Percentiles rank a stretch among this genome's conserved stretches.
These are phyloP conservation scores for Forficula auricularia DNA, from an alignment of 1,140 invertebrate species.

Conservation along the genomic window DNA sequence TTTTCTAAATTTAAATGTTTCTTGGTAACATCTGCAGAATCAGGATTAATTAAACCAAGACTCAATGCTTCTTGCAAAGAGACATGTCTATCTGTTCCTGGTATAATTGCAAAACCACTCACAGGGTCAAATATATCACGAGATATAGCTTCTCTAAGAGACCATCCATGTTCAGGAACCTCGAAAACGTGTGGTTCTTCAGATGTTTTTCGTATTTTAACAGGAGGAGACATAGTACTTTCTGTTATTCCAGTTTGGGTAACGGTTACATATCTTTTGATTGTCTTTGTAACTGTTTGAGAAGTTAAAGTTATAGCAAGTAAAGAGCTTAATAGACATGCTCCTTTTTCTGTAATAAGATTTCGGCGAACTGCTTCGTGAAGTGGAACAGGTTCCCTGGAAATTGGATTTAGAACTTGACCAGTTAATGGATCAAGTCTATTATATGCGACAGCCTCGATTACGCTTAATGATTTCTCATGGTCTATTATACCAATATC, in stretches of 20 bases:
- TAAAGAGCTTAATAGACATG: conserved; percentile 61
- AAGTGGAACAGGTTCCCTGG: conserved; percentile 57
- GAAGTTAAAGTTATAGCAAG: conserved; percentile 70
- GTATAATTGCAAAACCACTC: conserved; percentile 70
- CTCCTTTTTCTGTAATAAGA: conserved; percentile 69
- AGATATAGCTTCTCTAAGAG: conserved; percentile 54
- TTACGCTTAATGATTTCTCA: conserved; percentile 57
- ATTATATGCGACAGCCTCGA: conserved; percentile 69
- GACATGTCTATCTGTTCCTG: conserved; percentile 64
- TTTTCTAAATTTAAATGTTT: too few relatives aligned
- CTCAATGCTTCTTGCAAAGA: conserved; percentile 76
- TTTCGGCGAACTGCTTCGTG: conserved; percentile 70
- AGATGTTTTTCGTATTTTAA: conserved; percentile 14
- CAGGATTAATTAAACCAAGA: conserved; percentile 64
- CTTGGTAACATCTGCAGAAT: conserved; percentile 46
- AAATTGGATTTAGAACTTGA: conserved; percentile 59
- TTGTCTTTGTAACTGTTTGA: conserved; percentile 63
- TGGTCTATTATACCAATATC: conserved; percentile 60
- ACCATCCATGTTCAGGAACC: conserved; percentile 67
- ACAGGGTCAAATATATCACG: conserved; percentile 59
- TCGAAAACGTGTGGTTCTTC: conserved; percentile 41
- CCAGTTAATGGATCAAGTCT: conserved; percentile 73
- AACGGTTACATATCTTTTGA: conserved; percentile 59
- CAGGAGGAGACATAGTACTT: conserved; percentile 4
- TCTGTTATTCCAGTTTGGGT: conserved; percentile 36